Evolutionary conservation across 2,797 vertebrate species (phyloP), one percentile per base, ranked within the genome.

Genomic region (Oreochromis grahami): DNA sequence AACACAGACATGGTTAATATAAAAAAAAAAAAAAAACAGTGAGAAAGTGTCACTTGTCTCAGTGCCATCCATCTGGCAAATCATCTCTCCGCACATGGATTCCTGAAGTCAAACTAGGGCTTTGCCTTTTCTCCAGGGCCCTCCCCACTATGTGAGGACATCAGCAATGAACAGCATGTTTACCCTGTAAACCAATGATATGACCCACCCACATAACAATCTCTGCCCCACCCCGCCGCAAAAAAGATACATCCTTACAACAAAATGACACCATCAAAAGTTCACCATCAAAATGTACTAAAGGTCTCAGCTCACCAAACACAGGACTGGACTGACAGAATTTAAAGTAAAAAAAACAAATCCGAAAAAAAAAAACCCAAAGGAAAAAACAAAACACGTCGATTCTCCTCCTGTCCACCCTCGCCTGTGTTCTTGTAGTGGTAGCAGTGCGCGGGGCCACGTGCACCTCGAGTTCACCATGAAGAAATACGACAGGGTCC

Each of bases 131-230:
- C 83, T 86, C 89, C 83, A 72, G 88, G 82, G 80, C 79, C 70
- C 68, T 88, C 53, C 56, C 21, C 10, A 80, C 93, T 82, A 93
- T 89, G 86, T 89, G 91, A 90, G 82, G 78, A 93, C 93, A 93
- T 92, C 90, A 93, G 89, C 89, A 86, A 92, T 79, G 78, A 93
- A 94, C 90, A 92, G 85, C 89, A 87, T 92, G 93, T 95, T 94
- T 95, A 97, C 96, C 96, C 95, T 97, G 96, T 96, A 96, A 96
- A 96, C 96, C 96, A 96, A 94, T 93, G 93, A 95, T 92, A 95
- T 93, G 93, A 94, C 88, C 92, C 91, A 53, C 91, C 93, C 84
- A n/a, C 88, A 90, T 89, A 87, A 89, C 81, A 80, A 93, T 82
- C 87, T 85, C 79, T 76, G 55, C 84, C 83, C 29, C 78, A 1